phyloP scores from a whole-genome alignment of 1,140 invertebrate genomes.

The Sitobion miscanthi region DNA sequence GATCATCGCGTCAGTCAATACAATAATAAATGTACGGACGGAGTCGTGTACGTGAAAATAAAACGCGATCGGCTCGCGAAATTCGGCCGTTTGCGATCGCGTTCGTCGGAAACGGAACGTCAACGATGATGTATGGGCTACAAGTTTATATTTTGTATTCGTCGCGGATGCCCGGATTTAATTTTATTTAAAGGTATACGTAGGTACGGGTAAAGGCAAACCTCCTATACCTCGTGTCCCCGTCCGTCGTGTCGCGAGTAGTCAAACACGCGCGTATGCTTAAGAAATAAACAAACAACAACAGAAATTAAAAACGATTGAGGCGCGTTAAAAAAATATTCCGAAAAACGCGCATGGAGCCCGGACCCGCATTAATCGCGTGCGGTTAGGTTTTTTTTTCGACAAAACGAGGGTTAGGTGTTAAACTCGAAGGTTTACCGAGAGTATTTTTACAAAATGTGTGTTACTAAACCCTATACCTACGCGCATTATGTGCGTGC shows the following conservation, averaged over 20 bases:
- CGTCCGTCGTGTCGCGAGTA: background rate
- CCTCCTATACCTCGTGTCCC: no score
- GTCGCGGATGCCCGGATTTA: background rate
- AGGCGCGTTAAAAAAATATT: background rate
- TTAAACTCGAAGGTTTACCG: background rate
- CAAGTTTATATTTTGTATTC: background rate
- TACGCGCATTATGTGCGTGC: background rate
- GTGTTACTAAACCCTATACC: background rate
- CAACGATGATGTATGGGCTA: background rate
- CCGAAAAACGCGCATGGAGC: background rate
- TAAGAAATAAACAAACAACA: background rate
- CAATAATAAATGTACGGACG: background rate
- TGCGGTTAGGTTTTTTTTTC: background rate
- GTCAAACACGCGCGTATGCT: background rate
- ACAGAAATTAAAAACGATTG: background rate
- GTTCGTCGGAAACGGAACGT: background rate
- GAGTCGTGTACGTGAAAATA: background rate
- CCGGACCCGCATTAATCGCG: background rate
- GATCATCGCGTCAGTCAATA: background rate
- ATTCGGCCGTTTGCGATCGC: background rate
- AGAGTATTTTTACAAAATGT: background rate
- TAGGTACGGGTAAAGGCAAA: no score
- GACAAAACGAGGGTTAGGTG: constrained; percentile 3
- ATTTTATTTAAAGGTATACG: background rate
- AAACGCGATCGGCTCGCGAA: background rate